Evolutionary conservation across 2,797 vertebrate species (phyloP).

Genomic region (Gadopsis bispinosus): DNA sequence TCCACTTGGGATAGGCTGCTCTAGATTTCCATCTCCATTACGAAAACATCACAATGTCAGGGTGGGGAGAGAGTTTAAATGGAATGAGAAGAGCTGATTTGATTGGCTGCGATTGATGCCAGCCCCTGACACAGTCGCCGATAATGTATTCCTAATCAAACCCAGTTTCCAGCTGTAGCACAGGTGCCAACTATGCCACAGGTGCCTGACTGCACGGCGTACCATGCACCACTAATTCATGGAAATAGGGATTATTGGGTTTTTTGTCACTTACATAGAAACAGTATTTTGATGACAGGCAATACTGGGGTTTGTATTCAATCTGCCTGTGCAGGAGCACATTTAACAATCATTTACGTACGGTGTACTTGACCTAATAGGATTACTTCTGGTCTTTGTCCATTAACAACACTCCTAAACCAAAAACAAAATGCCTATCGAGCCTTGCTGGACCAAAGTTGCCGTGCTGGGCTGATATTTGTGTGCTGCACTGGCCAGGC

Average conservation of each 20-base stretch:
- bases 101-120: constrained; percentile 47
- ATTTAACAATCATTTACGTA: background rate
- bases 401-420: background rate
- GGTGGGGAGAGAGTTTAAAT: constrained; percentile 35
- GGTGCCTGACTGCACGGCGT: constrained; percentile 40
- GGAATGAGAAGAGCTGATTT: constrained; percentile 42
- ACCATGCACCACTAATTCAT: constrained; percentile 10
- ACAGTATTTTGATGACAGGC: constrained; percentile 11
- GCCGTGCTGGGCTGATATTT: background rate
- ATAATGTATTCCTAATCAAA: constrained; percentile 61
- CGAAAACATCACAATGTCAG: constrained; percentile 40
- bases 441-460: background rate
- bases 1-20: constrained; percentile 39
- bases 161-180: constrained; percentile 37
- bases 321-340: constrained; percentile 1
- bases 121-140: constrained; percentile 20
- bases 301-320: background rate
- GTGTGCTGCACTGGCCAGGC: background rate
- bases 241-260: background rate
- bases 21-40: constrained; percentile 41
- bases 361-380: background rate
- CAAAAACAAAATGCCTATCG: background rate
- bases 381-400: constrained; percentile 13
- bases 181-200: constrained; percentile 58
- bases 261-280: background rate